Conservation (phyloP, 2,113 vertebrate genomes). For the Micronycteris hirsuta region DNA sequence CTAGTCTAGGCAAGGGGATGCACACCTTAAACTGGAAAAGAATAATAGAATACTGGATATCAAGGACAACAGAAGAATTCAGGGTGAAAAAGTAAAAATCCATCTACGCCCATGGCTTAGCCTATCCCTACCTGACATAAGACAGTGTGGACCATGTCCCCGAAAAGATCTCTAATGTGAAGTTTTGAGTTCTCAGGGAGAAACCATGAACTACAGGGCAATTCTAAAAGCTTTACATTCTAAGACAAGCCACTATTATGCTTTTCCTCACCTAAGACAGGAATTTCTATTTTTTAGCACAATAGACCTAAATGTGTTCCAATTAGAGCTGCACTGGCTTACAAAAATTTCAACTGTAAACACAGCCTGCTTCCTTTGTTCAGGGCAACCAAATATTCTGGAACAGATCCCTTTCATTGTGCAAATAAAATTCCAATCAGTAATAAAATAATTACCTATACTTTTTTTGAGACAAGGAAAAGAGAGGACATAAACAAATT, state of each 20-base stretch:
- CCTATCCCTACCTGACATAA: background rate
- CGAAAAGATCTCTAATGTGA: conserved; percentile 17
- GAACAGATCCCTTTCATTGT: background rate
- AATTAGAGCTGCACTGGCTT: background rate
- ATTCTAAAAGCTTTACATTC: conserved; percentile 42
- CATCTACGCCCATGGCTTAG: background rate
- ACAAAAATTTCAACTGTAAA: background rate
- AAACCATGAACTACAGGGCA: conserved; percentile 36
- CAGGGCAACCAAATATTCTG: background rate
- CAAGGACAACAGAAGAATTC: background rate
- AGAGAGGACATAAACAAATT: background rate
- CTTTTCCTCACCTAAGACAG: conserved; percentile 3
- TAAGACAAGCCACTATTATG: background rate
- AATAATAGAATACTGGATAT: background rate
- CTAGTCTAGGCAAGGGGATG: background rate
- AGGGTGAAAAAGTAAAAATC: background rate
- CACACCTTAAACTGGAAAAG: background rate
- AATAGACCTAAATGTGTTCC: conserved; percentile 5
- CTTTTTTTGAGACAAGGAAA: background rate
- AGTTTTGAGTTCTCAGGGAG: conserved; percentile 45
- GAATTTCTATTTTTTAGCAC: background rate
- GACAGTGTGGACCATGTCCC: background rate
- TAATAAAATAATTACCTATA: background rate
- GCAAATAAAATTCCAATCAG: background rate
- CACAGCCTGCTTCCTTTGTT: background rate